These are phyloP conservation scores for Caenorhabditis plicata DNA, from an alignment of 2,888 invertebrate genomes.

Conservation along the genomic window DNA sequence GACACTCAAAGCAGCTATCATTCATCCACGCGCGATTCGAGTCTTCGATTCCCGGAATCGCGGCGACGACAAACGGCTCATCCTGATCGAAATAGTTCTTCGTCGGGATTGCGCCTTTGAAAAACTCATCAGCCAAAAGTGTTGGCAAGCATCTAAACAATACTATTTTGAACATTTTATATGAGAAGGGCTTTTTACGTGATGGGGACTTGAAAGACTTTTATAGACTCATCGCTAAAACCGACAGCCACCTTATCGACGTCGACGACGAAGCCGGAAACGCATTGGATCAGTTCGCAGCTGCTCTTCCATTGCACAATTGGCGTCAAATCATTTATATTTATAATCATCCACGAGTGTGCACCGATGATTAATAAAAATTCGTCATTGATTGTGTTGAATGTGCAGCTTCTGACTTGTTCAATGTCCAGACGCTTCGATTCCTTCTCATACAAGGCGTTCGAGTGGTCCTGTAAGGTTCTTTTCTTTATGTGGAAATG, in stretches of 20 bases:
- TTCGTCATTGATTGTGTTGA: conserved; percentile 77
- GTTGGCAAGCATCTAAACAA: too few species aligned
- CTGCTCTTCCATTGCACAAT: conserved; percentile 42
- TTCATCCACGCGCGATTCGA: conserved; percentile 34
- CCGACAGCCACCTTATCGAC: conserved; percentile 77
- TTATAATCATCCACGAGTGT: conserved; percentile 90
- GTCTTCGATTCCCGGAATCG: conserved; percentile 39
- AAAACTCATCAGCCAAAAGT: too few species aligned
- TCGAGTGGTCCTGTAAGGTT: conserved; percentile 34
- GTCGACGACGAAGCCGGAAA: conserved; percentile 62
- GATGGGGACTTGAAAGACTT: conserved; percentile 89
- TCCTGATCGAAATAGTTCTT: conserved; percentile 42
- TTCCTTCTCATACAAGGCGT: conserved; percentile 82
- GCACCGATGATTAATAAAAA: conserved; percentile 95
- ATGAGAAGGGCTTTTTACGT: conserved; percentile 73
- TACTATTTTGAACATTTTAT: conserved; percentile 1
- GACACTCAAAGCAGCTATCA: conserved; percentile 23
- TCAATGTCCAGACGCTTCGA: conserved; percentile 92
- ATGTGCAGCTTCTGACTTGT: conserved; percentile 69
- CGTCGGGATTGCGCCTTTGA: not conserved
- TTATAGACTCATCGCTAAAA: conserved; percentile 93
- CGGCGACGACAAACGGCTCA: conserved; percentile 57
- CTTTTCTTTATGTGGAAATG: not conserved
- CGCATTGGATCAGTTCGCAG: conserved; percentile 29
- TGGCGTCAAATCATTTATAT: conserved; percentile 80